Percentiles rank a stretch among this genome's conserved stretches.
These are phyloP conservation scores for Leptopilina clavipes DNA, from an alignment of 1,140 invertebrate species.

Conservation along the genomic window DNA sequence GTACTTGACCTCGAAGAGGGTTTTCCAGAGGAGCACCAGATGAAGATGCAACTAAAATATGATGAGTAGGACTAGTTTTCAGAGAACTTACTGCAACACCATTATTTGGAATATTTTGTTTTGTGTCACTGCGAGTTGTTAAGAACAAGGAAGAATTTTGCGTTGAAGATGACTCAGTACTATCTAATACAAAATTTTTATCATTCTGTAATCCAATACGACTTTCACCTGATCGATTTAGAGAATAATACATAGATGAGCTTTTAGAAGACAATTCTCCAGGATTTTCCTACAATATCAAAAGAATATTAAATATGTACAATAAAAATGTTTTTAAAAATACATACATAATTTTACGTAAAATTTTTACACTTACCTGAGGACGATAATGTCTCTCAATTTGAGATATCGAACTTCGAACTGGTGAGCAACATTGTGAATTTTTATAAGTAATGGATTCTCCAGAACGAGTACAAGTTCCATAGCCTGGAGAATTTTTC, in stretches of 20 bases:
- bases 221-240: slow-evolving; percentile 59
- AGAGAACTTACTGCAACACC: slow-evolving; percentile 47
- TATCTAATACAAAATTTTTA: slow-evolving; percentile 54
- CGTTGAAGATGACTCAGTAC: slow-evolving; percentile 47
- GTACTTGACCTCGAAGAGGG: slow-evolving; percentile 63
- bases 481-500: slow-evolving; percentile 63
- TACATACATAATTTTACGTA: too few relatives aligned
- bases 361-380: slow-evolving; percentile 57
- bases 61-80: slow-evolving; percentile 61
- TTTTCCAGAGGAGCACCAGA: slow-evolving; percentile 39
- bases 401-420: slow-evolving; percentile 45
- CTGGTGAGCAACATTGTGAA: slow-evolving; percentile 59
- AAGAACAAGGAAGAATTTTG: slow-evolving; percentile 55
- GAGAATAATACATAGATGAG: slow-evolving; percentile 63
- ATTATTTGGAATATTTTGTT: slow-evolving; percentile 50
- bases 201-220: slow-evolving; percentile 56
- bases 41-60: slow-evolving; percentile 49
- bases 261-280: slow-evolving; percentile 57
- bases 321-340: too few relatives aligned
- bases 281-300: slow-evolving; percentile 55
- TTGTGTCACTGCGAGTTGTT: slow-evolving; percentile 47
- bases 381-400: slow-evolving; percentile 62
- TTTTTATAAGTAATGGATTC: slow-evolving; percentile 58
- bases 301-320: slow-evolving; percentile 54
- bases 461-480: slow-evolving; percentile 42